These are phyloP conservation scores for Tetragonula clypearis DNA, from an alignment of 1,140 invertebrate species.

Conservation along the genomic window DNA sequence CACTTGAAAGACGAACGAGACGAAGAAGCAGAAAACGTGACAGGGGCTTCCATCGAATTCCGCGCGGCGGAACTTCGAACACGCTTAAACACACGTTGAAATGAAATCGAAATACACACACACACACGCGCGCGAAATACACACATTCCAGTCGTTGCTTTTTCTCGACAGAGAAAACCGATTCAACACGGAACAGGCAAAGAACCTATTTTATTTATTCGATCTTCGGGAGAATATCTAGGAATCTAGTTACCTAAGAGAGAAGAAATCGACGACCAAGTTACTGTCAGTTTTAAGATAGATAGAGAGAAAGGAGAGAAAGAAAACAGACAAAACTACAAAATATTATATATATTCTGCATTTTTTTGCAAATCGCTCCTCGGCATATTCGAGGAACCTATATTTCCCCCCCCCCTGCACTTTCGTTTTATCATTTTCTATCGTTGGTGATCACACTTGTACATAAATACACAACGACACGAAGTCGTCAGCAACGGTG, in stretches of 20 bases:
- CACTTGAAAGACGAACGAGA: not conserved
- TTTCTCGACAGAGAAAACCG: not conserved
- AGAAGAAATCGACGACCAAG: conserved; percentile 28
- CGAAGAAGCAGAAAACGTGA: not conserved
- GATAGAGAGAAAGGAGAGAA: not conserved
- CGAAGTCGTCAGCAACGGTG: not conserved
- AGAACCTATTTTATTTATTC: not conserved
- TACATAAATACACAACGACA: conserved; percentile 18
- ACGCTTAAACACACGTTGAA: not conserved
- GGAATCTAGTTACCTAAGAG: not conserved
- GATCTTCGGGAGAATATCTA: not conserved
- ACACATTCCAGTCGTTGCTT: conserved; percentile 38
- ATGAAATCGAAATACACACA: not conserved
- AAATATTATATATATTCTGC: conserved; percentile 1
- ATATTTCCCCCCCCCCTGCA: not conserved
- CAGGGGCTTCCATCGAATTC: conserved; percentile 39
- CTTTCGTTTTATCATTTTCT: conserved; percentile 28
- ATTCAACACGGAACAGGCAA: not conserved
- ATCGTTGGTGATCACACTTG: conserved; percentile 23
- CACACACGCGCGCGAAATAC: not conserved
- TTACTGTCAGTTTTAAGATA: conserved; percentile 1
- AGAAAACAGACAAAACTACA: not conserved
- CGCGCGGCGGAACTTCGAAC: not conserved
- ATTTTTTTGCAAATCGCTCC: not conserved
- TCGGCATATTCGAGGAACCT: not conserved